phyloP scores from a whole-genome alignment of 1,140 invertebrate species.

The Rhopalosiphum maidis region DNA sequence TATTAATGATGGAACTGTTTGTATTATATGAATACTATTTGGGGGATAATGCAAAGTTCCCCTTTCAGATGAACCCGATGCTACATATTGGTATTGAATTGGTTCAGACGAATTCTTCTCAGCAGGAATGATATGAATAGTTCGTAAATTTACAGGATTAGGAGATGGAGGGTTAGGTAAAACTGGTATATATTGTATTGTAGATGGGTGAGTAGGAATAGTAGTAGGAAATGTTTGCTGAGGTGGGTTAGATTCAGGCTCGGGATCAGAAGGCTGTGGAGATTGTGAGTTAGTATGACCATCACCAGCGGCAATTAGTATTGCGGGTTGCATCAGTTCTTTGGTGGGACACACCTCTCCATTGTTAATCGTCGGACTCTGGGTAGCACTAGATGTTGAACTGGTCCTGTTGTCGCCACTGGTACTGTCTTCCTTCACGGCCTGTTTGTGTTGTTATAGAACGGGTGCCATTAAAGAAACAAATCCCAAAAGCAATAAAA shows the following conservation, averaged over 20 bases:
- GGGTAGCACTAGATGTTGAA: slow-evolving; percentile 57
- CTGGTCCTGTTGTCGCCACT: slow-evolving; percentile 56
- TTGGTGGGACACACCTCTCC: slow-evolving; percentile 57
- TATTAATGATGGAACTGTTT: slow-evolving; percentile 60
- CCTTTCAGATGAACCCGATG: slow-evolving; percentile 54
- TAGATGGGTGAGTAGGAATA: slow-evolving; percentile 61
- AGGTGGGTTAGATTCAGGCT: slow-evolving; percentile 48
- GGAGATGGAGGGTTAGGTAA: slow-evolving; percentile 56
- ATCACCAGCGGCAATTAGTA: slow-evolving; percentile 56
- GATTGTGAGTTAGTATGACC: slow-evolving; percentile 54
- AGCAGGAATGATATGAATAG: slow-evolving; percentile 56
- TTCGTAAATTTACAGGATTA: slow-evolving; percentile 56
- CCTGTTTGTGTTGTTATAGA: slow-evolving; percentile 56
- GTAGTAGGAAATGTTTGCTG: slow-evolving; percentile 61
- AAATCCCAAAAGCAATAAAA: slow-evolving; percentile 58
- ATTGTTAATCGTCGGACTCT: slow-evolving; percentile 56
- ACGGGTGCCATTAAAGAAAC: slow-evolving; percentile 55
- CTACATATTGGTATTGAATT: slow-evolving; percentile 59
- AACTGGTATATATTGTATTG: slow-evolving; percentile 60
- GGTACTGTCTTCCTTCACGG: slow-evolving; percentile 55
- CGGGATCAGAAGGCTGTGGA: slow-evolving; percentile 62
- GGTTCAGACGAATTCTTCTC: slow-evolving; percentile 52
- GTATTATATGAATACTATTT: slow-evolving; percentile 60
- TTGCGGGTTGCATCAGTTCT: slow-evolving; percentile 55
- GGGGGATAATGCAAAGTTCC: slow-evolving; percentile 62